Evolutionary conservation across 2,797 vertebrate genomes (phyloP).

Genomic region (Streptopelia turtur): DNA sequence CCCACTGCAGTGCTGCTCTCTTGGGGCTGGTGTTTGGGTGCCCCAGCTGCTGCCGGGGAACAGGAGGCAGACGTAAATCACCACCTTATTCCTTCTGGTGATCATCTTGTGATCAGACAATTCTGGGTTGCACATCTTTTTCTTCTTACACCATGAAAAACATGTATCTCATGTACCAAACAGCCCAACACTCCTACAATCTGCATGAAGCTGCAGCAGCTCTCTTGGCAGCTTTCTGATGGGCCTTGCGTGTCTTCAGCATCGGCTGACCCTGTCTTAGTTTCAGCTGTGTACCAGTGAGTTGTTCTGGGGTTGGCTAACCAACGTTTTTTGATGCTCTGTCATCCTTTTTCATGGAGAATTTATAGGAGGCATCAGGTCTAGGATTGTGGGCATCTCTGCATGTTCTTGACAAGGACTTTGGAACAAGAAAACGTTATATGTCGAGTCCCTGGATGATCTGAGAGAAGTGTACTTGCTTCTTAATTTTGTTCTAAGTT

Average conservation of each 20-base stretch:
- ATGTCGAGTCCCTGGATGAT: neutral
- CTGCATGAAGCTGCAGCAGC: neutral
- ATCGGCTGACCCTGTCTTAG: neutral
- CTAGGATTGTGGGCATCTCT: neutral
- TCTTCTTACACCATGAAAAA: neutral
- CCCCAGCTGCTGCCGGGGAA: neutral
- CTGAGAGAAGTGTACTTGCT: neutral
- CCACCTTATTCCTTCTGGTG: neutral
- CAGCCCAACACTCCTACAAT: neutral
- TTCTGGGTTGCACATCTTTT: neutral
- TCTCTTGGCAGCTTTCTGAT: neutral
- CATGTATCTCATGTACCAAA: neutral
- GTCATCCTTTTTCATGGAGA: neutral
- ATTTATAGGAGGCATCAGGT: neutral
- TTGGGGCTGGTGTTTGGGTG: neutral
- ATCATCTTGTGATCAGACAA: neutral
- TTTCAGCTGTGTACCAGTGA: neutral
- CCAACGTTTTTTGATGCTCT: neutral
- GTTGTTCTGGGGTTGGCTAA: neutral
- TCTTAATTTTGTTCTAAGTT: neutral
- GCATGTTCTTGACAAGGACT: neutral
- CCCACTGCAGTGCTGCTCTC: neutral
- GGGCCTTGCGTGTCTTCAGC: neutral
- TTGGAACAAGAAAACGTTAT: neutral
- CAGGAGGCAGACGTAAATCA: neutral